Conservation (phyloP, 1,140 invertebrate species). For the Nasonia giraulti region DNA sequence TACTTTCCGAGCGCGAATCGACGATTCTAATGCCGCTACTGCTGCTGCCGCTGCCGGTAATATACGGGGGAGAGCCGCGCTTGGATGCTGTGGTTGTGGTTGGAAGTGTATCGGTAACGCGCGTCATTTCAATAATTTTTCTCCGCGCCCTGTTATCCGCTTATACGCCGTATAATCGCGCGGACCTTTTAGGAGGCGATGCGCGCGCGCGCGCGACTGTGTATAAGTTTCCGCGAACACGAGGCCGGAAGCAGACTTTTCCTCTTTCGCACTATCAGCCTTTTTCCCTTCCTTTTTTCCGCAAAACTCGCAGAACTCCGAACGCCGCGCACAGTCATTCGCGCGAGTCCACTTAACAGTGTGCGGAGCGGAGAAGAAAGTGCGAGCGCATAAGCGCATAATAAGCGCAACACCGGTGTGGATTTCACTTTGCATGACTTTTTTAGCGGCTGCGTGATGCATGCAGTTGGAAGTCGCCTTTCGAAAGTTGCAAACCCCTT, state of each 20-base stretch:
- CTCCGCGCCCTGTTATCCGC: too few relatives aligned
- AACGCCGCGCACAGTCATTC: too few relatives aligned
- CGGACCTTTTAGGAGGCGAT: too few relatives aligned
- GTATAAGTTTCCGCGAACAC: too few relatives aligned
- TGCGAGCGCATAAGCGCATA: not conserved
- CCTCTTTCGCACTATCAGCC: too few relatives aligned
- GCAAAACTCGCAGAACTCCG: too few relatives aligned
- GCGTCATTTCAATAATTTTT: not conserved
- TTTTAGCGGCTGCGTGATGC: constrained; percentile 7
- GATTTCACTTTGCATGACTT: constrained; percentile 11
- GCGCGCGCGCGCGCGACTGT: too few relatives aligned
- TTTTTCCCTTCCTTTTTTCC: too few relatives aligned
- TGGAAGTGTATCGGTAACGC: not conserved
- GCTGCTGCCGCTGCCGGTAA: not conserved
- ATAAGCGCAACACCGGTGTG: not conserved
- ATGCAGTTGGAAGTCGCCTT: not conserved
- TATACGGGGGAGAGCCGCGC: too few relatives aligned
- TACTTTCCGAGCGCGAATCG: constrained; percentile 42
- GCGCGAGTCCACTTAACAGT: too few relatives aligned
- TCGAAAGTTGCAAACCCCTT: not conserved
- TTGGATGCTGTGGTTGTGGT: not conserved
- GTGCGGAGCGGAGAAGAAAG: not conserved
- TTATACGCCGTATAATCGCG: too few relatives aligned
- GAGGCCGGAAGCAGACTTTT: too few relatives aligned
- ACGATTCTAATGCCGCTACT: not conserved